A percentile compares a stretch with the other conserved stretches of the same genome.
Conservation (phyloP, 2,797 vertebrate species). For the Malacoctenus gilli region DNA sequence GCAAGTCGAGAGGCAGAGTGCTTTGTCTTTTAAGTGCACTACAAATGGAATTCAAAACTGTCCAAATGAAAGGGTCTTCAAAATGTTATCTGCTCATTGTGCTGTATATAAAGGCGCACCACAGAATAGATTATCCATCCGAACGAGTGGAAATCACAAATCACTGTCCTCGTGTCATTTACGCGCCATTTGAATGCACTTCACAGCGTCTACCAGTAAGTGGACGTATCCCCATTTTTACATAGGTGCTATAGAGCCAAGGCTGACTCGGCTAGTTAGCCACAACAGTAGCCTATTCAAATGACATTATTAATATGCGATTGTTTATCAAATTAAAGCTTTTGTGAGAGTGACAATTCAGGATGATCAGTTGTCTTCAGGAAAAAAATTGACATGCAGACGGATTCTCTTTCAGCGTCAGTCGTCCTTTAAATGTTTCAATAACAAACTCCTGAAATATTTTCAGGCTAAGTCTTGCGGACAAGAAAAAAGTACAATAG, state of each 20-base stretch:
- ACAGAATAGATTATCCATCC: conserved; percentile 9
- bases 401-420: no score
- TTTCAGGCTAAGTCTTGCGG: no score
- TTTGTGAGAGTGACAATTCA: conserved; percentile 9
- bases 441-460: no score
- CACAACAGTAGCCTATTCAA: conserved; percentile 19
- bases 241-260: background rate
- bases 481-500: no score
- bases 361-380: background rate
- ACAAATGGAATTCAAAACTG: conserved; percentile 41
- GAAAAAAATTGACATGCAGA: no score
- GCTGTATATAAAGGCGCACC: conserved; percentile 4
- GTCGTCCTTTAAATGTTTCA: no score
- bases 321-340: conserved; percentile 16
- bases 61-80: conserved; percentile 33
- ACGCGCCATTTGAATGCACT: conserved; percentile 11
- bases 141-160: conserved; percentile 5
- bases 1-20: conserved; percentile 40
- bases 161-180: conserved; percentile 3
- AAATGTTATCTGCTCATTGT: conserved; percentile 32
- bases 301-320: conserved; percentile 8
- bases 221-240: conserved; percentile 3
- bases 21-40: conserved; percentile 61
- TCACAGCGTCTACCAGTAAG: background rate
- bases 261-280: background rate